Conservation (phyloP, 2,113 vertebrate species). For the Calyptomena viridis region DNA sequence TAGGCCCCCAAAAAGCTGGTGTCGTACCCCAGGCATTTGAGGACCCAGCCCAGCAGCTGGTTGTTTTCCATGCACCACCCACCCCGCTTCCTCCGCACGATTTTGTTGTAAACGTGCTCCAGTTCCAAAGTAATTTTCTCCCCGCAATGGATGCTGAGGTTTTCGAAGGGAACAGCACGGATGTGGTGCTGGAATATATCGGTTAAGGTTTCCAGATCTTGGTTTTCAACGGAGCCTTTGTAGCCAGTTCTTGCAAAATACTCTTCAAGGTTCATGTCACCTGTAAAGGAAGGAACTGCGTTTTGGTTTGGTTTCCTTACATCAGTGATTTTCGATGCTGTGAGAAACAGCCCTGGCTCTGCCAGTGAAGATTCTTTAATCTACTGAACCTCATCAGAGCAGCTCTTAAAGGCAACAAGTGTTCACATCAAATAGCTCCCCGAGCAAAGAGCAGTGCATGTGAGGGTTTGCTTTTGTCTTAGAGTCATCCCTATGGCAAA, state of each 20-base stretch:
- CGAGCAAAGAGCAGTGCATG: not conserved
- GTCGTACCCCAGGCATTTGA: slow-evolving; percentile 79
- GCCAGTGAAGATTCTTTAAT: not conserved
- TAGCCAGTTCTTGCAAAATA: slow-evolving; percentile 87
- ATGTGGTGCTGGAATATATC: slow-evolving; percentile 81
- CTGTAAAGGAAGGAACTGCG: slow-evolving; percentile 27
- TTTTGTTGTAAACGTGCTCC: slow-evolving; percentile 75
- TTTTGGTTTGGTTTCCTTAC: slow-evolving; percentile 24
- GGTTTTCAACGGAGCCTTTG: slow-evolving; percentile 68
- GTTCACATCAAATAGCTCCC: not conserved
- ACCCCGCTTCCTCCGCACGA: slow-evolving; percentile 76
- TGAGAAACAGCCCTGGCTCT: not conserved
- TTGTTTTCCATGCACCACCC: slow-evolving; percentile 91
- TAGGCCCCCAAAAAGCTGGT: slow-evolving; percentile 66
- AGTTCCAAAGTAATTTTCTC: slow-evolving; percentile 75
- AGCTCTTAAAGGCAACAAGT: not conserved
- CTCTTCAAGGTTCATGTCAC: slow-evolving; percentile 79
- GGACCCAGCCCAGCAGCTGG: slow-evolving; percentile 82
- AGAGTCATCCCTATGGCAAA: not conserved
- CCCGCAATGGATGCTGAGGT: slow-evolving; percentile 86
- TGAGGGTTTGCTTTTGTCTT: not conserved
- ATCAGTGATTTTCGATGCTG: not conserved
- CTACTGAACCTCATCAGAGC: not conserved
- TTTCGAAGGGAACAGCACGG: slow-evolving; percentile 82
- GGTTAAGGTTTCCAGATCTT: slow-evolving; percentile 79